Base-by-base conservation (phyloP, 1,140 invertebrate genomes). In the Augochlora pura region DNA sequence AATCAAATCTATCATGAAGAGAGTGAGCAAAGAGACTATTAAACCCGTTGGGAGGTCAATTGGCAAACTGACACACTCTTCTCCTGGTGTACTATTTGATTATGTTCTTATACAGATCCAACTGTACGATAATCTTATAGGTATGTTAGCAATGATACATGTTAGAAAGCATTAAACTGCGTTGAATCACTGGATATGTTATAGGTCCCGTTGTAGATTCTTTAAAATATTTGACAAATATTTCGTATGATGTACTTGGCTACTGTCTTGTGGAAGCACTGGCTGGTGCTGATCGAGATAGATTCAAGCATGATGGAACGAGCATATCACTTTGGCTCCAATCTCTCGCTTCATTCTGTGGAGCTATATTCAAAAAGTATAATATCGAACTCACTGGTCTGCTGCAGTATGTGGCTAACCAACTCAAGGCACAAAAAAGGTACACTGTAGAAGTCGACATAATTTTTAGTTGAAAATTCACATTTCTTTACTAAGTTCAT, bases 21-120 rank as follows among this genome's bases (percentile, higher is more conserved):
- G 99, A 66, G 96, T 99, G 3, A 98, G 97, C 86, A 99, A 99
- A 91, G 99, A 99, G 92, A 99, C 98, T 88, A 98, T 99, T 2
- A 99, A 99, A 92, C 98, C 97, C 0, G 97, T 98, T 71, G 99
- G 99, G 10, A 93, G 99, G 77, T 96, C 97, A 52, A 97, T 99
- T 74, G 99, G 98, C 21, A 99, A 99, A 94, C 94, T 99, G 23
- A 98, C 98, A 46, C 99, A 99, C 90, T 98, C 97, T 71, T 97
- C 98, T 65, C 99, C 99, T 0, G 97, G 97, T 32, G 96, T 98
- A 85, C 93, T 99, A 0, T 99, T 99, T 90, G 98, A 99, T 93
- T 99, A 99, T 93, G 97, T 98, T 92, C 93, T 95, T 38, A 89
- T 96, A 75, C 98, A 99, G 94, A 99, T 99, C 84, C 98, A 99